Evolutionary conservation across 2,113 vertebrate species (phyloP).

Genomic region (Laticauda laticaudata): DNA sequence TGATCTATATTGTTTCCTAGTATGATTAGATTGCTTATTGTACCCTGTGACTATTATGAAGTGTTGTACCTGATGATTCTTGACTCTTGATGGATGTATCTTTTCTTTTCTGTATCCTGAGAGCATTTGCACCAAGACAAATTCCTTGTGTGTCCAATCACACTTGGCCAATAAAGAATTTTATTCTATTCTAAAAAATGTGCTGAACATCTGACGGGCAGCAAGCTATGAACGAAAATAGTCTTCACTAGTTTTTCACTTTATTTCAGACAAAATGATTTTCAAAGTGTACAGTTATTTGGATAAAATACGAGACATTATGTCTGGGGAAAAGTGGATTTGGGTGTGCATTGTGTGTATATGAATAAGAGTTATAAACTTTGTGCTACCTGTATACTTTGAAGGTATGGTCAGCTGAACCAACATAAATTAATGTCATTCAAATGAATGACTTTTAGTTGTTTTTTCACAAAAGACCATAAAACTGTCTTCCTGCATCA

Average conservation of each 20-base stretch:
- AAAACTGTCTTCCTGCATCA: conserved; percentile 20
- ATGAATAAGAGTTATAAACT: conserved; percentile 40
- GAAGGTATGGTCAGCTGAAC: conserved; percentile 46
- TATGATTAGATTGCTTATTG: too few species aligned
- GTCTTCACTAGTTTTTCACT: conserved; percentile 60
- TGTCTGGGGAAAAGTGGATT: conserved; percentile 22
- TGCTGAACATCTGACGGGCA: conserved; percentile 5
- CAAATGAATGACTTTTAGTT: conserved; percentile 29
- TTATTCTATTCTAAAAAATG: neutral
- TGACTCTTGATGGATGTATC: too few species aligned
- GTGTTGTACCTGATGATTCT: too few species aligned
- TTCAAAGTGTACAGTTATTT: conserved; percentile 75
- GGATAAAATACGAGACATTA: conserved; percentile 73
- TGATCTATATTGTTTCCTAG: too few species aligned
- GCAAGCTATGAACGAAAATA: conserved; percentile 16
- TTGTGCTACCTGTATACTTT: conserved; percentile 54
- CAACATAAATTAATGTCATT: conserved; percentile 26
- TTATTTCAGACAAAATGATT: conserved; percentile 73
- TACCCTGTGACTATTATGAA: too few species aligned
- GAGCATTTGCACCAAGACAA: too few species aligned
- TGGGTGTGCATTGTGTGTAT: neutral
- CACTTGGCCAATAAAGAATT: too few species aligned
- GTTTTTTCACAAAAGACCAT: conserved; percentile 39
- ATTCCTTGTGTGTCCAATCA: too few species aligned
- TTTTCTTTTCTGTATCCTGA: too few species aligned